These are phyloP conservation scores for Drosophila jambulina DNA, from an alignment of 1,140 invertebrate genomes.

Conservation along the genomic window DNA sequence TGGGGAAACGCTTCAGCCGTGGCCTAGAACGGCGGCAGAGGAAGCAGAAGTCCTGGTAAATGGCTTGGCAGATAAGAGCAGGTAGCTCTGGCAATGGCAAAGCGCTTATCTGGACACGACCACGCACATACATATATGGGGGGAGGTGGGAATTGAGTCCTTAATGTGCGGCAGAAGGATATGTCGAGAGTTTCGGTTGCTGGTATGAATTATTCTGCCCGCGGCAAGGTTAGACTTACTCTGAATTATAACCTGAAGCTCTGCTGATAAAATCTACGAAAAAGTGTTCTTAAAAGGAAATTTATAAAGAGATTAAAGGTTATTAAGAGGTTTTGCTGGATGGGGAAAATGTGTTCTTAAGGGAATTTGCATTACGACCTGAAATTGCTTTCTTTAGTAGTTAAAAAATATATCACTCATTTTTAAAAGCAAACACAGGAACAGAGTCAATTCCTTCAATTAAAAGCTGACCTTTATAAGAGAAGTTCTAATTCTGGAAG, in stretches of 20 bases:
- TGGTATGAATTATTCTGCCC: conserved; percentile 10
- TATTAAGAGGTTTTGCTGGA: background rate
- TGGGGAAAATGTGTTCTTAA: background rate
- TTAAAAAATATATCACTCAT: background rate
- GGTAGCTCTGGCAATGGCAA: conserved; percentile 40
- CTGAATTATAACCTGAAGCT: conserved; percentile 21
- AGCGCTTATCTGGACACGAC: conserved; percentile 47
- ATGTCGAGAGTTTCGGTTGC: background rate
- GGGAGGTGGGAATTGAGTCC: background rate
- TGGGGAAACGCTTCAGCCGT: conserved; percentile 37
- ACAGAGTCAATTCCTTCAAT: background rate
- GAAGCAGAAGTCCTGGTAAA: conserved; percentile 52
- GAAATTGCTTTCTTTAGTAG: background rate
- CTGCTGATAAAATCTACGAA: conserved; percentile 8
- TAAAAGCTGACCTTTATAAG: conserved; percentile 1
- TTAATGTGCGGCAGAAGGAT: background rate
- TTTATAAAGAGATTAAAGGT: conserved; percentile 16
- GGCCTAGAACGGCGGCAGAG: conserved; percentile 8
- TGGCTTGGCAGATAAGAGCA: conserved; percentile 65
- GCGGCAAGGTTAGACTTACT: conserved; percentile 17
- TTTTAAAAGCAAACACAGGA: background rate
- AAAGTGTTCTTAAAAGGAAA: background rate
- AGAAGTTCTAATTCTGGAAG: too few relatives aligned
- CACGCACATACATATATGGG: conserved; percentile 16
- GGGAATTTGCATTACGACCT: too few relatives aligned